These are phyloP conservation scores for Diplazon laetatorius DNA, from an alignment of 2,888 invertebrate genomes.

Conservation along the genomic window DNA sequence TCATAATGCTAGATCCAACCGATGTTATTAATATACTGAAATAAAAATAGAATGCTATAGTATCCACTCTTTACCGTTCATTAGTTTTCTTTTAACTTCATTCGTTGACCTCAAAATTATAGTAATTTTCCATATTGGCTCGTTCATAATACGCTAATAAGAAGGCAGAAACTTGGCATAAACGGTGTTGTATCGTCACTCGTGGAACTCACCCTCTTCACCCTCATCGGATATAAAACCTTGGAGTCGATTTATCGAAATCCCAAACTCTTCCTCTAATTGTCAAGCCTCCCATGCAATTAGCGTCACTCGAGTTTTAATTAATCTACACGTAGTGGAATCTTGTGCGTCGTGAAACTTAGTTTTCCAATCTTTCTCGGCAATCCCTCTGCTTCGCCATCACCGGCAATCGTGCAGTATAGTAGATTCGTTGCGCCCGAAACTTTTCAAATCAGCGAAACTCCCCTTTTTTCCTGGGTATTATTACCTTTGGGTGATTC, in stretches of 20 bases:
- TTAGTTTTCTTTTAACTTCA: too few relatives aligned
- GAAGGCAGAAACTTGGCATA: background rate
- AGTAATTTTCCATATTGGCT: background rate
- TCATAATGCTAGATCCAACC: background rate
- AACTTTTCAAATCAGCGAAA: conserved; percentile 66
- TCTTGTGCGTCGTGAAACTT: conserved; percentile 51
- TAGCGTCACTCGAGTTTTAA: conserved; percentile 63
- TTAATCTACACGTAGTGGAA: conserved; percentile 64
- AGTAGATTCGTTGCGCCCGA: conserved; percentile 25
- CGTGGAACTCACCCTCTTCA: background rate
- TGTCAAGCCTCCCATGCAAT: conserved; percentile 57
- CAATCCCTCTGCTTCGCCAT: conserved; percentile 8
- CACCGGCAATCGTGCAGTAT: conserved; percentile 9
- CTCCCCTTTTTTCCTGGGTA: conserved; percentile 61
- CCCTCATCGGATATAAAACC: background rate
- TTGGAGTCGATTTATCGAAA: background rate
- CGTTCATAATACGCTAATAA: background rate
- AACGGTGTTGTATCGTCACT: background rate
- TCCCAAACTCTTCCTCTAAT: conserved; percentile 11
- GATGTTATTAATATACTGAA: background rate
- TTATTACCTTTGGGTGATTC: conserved; percentile 50
- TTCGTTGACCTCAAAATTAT: background rate
- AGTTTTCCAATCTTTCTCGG: conserved; percentile 24
- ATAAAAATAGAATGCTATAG: background rate
- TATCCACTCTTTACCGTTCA: background rate